A percentile compares a stretch with the other conserved stretches of the same genome.
Conservation (phyloP, 2,113 vertebrate species). For the Peromyscus maniculatus region DNA sequence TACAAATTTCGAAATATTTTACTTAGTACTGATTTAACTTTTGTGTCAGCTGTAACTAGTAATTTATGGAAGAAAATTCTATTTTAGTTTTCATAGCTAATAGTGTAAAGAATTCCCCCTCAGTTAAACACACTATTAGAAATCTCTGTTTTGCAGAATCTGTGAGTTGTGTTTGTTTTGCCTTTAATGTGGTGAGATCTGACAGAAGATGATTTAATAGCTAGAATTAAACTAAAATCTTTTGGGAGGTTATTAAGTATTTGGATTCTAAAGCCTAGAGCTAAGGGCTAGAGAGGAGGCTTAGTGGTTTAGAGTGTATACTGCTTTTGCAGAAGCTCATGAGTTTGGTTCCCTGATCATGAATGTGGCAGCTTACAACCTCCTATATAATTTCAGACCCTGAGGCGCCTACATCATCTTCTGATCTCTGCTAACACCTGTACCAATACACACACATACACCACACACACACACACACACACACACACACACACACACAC, state of each 20-base stretch:
- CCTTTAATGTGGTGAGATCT: not conserved
- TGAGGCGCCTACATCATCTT: not conserved
- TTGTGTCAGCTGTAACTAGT: conserved; percentile 35
- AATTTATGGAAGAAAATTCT: conserved; percentile 53
- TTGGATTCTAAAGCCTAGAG: conserved; percentile 7
- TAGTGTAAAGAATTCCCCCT: not conserved
- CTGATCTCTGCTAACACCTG: not conserved
- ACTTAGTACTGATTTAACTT: conserved; percentile 16
- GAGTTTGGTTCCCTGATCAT: not conserved
- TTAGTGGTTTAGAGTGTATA: not conserved
- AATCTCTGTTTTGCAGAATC: conserved; percentile 44
- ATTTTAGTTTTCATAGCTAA: conserved; percentile 32
- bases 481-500: not conserved
- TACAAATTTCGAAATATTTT: conserved; percentile 15
- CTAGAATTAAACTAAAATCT: conserved; percentile 43
- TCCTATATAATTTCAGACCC: not conserved
- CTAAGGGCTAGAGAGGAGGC: not conserved
- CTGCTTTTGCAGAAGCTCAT: not conserved
- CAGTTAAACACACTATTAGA: conserved; percentile 1
- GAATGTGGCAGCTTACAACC: not conserved
- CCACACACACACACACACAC: not conserved
- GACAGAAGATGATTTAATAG: not conserved
- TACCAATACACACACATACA: not conserved
- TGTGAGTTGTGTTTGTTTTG: conserved; percentile 53
- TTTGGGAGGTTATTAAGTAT: not conserved